Evolutionary conservation across 2,888 invertebrate species (phyloP), one percentile per base, ranked within the genome.

Genomic region (Cosmia pyralina): DNA sequence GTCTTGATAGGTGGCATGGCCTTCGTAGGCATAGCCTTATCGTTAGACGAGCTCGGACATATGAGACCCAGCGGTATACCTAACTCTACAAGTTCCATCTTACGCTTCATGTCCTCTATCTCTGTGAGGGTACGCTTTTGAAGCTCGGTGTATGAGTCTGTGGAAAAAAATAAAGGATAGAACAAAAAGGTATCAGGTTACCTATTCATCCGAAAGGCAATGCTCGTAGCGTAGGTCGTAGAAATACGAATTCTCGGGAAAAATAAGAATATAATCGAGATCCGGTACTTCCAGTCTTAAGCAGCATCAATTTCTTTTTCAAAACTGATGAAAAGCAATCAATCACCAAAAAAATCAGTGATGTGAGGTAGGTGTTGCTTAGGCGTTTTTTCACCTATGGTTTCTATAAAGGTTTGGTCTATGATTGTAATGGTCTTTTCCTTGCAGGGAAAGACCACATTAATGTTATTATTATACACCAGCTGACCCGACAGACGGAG

Each of bases 1-100:
- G 95, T 91, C 77, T 96, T 96, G 62, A 96, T 96, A 0, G 96
- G 96, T 0, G 96, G 96, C 96, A 96, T 96, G 22, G 96, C 96
- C 74, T 96, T 96, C 0, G 96, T 96, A 0, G 96, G 96, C 96
- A 96, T 96, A 0, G 94, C 95, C 72, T 94, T 94, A 15, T 94
- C 94, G 55, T 90, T 94, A 50, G 90, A 87, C 0, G 93, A 86
- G 0, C 90, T 90, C 0, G 96, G 95, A 59, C 95, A 94, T n/a
- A 96, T 95, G 7, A 96, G 90, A 0, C 96, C 96, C 0, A 96
- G 87, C 0, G 96, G 96, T 66, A 96, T 96, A 0, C 96, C 96
- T 0, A 96, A 86, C 10, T 96, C 96, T 0, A 95, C 94, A 22
- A 96, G 84, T 75, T 96, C 96, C 95, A 95, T 94, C 77, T 96